Evolutionary conservation across 2,797 vertebrate genomes (phyloP).

Genomic region (Leuciscus waleckii): DNA sequence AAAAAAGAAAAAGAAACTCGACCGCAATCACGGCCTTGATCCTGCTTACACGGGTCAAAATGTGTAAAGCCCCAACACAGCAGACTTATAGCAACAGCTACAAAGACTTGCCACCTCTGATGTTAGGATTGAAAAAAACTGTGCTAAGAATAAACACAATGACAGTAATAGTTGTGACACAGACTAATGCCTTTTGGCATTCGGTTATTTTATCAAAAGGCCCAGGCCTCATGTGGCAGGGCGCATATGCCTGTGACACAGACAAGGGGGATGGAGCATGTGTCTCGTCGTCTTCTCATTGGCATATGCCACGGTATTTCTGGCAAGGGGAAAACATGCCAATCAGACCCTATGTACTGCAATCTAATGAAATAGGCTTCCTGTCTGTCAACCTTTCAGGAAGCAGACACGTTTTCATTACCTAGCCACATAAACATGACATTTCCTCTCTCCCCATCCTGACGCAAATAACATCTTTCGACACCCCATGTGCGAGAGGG

Average conservation of each 20-base stretch:
- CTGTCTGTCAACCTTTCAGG: conserved; percentile 67
- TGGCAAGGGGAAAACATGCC: conserved; percentile 61
- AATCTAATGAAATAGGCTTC: conserved; percentile 73
- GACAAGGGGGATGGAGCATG: not conserved
- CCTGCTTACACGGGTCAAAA: conserved; percentile 48
- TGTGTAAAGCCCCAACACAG: conserved; percentile 20
- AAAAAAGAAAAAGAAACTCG: conserved; percentile 28
- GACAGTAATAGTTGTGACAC: conserved; percentile 46
- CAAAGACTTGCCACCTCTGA: conserved; percentile 59
- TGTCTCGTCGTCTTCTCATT: conserved; percentile 52
- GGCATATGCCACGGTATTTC: conserved; percentile 63
- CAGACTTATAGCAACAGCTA: conserved; percentile 57
- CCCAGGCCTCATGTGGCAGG: conserved; percentile 34
- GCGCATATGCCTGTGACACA: conserved; percentile 39
- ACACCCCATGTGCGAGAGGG: conserved; percentile 9
- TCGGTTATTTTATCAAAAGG: conserved; percentile 43
- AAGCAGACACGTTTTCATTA: conserved; percentile 71
- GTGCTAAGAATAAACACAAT: conserved; percentile 20
- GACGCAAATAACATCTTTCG: conserved; percentile 41
- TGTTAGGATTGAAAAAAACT: conserved; percentile 54
- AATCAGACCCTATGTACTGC: conserved; percentile 63
- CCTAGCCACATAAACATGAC: conserved; percentile 66
- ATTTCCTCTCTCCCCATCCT: conserved; percentile 37
- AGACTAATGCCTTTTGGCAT: conserved; percentile 55
- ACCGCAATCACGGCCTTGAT: conserved; percentile 3